Evolutionary conservation across 2,113 vertebrate species (phyloP).

Genomic region (Opisthocomus hoazin): DNA sequence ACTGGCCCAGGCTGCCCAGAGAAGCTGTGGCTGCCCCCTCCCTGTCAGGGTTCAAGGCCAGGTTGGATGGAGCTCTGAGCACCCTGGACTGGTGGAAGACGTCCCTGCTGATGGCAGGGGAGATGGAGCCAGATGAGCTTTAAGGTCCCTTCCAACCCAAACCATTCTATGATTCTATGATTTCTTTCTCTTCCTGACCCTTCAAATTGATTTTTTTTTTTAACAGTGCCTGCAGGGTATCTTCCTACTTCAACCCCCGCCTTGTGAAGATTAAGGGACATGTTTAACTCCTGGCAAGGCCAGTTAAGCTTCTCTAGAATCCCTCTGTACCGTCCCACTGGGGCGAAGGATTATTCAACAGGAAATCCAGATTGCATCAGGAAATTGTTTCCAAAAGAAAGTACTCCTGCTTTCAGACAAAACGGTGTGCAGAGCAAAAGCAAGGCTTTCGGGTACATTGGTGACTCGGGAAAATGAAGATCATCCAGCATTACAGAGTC

Average conservation of each 20-base stretch:
- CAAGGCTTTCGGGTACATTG: not conserved
- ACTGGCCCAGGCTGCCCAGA: no score
- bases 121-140: no score
- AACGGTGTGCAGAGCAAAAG: not conserved
- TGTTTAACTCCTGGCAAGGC: not conserved
- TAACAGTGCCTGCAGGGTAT: not conserved
- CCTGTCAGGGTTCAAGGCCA: no score
- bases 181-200: not conserved
- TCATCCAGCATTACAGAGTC: no score
- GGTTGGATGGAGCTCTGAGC: no score
- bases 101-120: no score
- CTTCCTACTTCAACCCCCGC: not conserved
- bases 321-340: not conserved
- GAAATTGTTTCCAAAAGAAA: constrained; percentile 5
- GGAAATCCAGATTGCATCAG: constrained; percentile 25
- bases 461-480: not conserved
- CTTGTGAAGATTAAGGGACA: not conserved
- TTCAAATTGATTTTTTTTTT: not conserved
- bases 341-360: not conserved
- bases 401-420: not conserved
- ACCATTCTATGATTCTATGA: no score
- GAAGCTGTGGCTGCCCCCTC: no score
- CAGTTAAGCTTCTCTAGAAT: not conserved
- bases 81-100: no score
- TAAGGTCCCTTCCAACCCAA: no score